Conservation (phyloP, 2,113 vertebrate genomes). For the Microcebus ravelobensis region DNA sequence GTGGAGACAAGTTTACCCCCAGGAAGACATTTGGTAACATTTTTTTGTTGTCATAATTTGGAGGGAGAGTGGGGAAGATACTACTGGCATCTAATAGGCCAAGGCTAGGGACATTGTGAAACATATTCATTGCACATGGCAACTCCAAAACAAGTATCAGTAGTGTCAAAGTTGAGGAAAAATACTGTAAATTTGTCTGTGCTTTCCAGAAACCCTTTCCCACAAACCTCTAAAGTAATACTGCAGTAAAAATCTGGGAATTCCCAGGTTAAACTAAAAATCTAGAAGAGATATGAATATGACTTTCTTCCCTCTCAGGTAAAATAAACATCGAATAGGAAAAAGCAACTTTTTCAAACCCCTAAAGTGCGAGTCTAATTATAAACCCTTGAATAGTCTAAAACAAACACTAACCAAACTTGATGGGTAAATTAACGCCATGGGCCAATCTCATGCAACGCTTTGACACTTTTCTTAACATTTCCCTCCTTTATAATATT, state of each 20-base stretch:
- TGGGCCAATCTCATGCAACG: background rate
- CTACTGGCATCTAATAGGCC: background rate
- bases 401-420: conserved; percentile 60
- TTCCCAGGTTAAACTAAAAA: conserved; percentile 21
- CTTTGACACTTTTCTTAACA: conserved; percentile 71
- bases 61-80: fast-evolving
- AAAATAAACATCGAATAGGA: background rate
- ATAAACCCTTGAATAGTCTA: conserved; percentile 63
- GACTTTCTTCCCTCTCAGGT: conserved; percentile 6
- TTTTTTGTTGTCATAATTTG: background rate
- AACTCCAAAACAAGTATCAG: background rate
- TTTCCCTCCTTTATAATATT: conserved; percentile 72
- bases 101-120: background rate
- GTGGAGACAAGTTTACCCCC: background rate
- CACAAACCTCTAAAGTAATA: background rate
- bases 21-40: background rate
- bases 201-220: background rate
- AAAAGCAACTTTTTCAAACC: conserved; percentile 59
- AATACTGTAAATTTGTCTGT: background rate
- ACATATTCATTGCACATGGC: background rate
- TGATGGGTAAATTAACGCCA: conserved; percentile 57
- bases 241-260: background rate
- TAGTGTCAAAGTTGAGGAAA: background rate
- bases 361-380: conserved; percentile 59
- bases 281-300: background rate